phyloP scores from a whole-genome alignment of 2,797 vertebrate species.

The Fratercula arctica region DNA sequence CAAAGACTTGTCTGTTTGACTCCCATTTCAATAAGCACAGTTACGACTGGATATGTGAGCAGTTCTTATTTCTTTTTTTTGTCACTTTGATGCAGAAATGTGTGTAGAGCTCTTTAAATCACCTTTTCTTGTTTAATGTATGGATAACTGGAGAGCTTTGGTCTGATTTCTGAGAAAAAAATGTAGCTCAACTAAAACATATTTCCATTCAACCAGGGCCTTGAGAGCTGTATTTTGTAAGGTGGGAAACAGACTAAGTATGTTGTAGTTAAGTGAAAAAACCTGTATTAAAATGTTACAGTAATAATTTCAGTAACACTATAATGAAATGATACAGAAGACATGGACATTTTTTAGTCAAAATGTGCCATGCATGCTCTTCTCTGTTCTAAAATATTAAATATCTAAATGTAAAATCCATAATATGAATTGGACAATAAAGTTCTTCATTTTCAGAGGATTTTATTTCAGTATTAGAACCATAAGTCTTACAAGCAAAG shows the following conservation, averaged over 20 bases:
- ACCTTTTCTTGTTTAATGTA: not conserved
- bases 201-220: not conserved
- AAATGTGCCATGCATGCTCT: not conserved
- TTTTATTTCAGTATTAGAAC: not conserved
- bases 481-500: not conserved
- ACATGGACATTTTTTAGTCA: not conserved
- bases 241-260: too few species aligned
- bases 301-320: not conserved
- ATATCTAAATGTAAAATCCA: not conserved
- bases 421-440: not conserved
- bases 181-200: not conserved
- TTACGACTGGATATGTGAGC: not conserved
- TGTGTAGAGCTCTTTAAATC: not conserved
- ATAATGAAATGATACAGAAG: not conserved
- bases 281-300: too few species aligned
- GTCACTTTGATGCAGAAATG: not conserved
- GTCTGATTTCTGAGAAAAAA: not conserved
- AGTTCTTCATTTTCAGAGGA: not conserved
- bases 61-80: not conserved
- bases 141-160: not conserved
- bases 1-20: too few species aligned
- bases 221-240: too few species aligned
- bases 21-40: not conserved
- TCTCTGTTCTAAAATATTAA: not conserved
- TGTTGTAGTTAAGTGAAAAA: too few species aligned